phyloP scores from a whole-genome alignment of 2,113 vertebrate genomes.

The Arothron firmamentum region DNA sequence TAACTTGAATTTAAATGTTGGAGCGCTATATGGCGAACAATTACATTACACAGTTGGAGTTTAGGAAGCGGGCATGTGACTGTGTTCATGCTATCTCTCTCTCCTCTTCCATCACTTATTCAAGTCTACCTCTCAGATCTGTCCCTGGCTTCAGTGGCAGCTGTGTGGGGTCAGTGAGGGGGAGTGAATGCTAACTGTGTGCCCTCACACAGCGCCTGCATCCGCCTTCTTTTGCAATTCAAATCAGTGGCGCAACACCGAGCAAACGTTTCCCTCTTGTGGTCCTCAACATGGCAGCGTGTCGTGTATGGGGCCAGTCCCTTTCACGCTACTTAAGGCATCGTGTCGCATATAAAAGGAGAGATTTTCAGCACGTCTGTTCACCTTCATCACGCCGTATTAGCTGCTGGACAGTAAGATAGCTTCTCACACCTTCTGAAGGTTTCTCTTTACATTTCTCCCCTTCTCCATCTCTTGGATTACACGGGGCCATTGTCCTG shows the following conservation, averaged over 20 bases:
- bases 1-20: slow-evolving; percentile 19
- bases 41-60: no score
- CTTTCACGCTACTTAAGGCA: slow-evolving; percentile 43
- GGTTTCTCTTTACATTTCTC: slow-evolving; percentile 12
- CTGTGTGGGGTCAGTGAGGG: slow-evolving; percentile 19
- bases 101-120: neutral
- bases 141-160: slow-evolving; percentile 14
- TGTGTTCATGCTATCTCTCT: neutral
- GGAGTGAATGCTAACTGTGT: slow-evolving; percentile 18
- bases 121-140: neutral
- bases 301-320: slow-evolving; percentile 29
- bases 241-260: slow-evolving; percentile 56
- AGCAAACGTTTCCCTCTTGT: slow-evolving; percentile 56
- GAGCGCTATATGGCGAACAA: slow-evolving; percentile 1
- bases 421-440: slow-evolving; percentile 12
- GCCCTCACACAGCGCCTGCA: slow-evolving; percentile 26
- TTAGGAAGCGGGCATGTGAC: slow-evolving; percentile 6
- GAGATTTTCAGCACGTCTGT: slow-evolving; percentile 33
- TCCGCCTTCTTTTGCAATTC: slow-evolving; percentile 65
- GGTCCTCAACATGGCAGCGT: slow-evolving; percentile 25
- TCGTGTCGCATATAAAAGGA: slow-evolving; percentile 31
- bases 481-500: no score
- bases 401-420: slow-evolving; percentile 19
- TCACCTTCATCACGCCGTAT: slow-evolving; percentile 32
- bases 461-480: slow-evolving; percentile 9